Percentiles rank a stretch among this genome's conserved stretches.
Conservation (phyloP, 2,797 vertebrate species). For the Pachyuromys duprasi region DNA sequence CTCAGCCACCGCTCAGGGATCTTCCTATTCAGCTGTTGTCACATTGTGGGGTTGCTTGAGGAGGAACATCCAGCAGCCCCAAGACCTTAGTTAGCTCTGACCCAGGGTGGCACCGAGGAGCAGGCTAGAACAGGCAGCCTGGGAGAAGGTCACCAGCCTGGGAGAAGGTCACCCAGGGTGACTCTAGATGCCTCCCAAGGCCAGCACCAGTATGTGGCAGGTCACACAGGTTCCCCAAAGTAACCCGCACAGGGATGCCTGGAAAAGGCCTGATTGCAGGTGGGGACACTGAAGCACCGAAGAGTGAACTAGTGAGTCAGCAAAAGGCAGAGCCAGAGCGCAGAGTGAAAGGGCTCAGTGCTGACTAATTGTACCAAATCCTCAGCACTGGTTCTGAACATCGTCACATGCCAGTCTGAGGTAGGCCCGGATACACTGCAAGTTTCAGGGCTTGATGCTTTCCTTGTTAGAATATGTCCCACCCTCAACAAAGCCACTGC, state of each 20-base stretch:
- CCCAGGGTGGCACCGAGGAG: neutral
- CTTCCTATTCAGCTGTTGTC: neutral
- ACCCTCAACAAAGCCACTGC: neutral
- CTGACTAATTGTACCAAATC: neutral
- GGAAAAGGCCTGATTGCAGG: neutral
- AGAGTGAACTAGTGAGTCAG: neutral
- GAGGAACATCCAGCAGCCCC: neutral
- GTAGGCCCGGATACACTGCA: neutral
- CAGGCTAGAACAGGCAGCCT: no score
- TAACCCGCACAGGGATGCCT: neutral
- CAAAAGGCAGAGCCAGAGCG: neutral
- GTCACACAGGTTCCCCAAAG: neutral
- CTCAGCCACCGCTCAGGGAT: fast-evolving
- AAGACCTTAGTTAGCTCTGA: neutral
- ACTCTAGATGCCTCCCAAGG: fast-evolving
- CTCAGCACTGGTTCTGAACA: neutral
- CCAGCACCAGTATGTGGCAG: neutral
- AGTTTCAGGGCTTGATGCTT: neutral
- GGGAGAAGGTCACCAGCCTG: fast-evolving
- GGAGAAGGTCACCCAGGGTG: fast-evolving
- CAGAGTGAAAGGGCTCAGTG: neutral
- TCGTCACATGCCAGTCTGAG: fast-evolving
- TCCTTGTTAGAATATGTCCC: neutral
- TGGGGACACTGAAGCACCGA: neutral
- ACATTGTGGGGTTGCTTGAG: no score